A percentile compares a stretch with the other conserved stretches of the same genome.
Conservation (phyloP, 1,140 invertebrate species). For the Brachionus rubens region DNA sequence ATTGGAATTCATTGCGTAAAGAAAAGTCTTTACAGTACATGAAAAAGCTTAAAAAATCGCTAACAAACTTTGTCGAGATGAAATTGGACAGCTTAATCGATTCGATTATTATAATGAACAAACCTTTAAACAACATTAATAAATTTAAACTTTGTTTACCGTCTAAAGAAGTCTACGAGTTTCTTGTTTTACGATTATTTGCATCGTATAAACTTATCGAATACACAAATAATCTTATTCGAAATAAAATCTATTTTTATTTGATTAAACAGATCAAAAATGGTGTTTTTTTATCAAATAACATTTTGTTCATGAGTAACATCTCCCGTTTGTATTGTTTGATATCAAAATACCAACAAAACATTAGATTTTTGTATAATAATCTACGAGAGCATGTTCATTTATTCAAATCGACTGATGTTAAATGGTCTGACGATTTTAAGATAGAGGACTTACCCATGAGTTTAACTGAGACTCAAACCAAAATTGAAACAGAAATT, state of each 20-base stretch:
- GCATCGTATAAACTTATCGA: background rate
- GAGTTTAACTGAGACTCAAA: background rate
- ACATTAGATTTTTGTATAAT: conserved; percentile 27
- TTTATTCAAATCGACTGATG: conserved; percentile 2
- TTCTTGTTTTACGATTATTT: background rate
- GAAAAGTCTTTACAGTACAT: conserved; percentile 33
- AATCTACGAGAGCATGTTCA: background rate
- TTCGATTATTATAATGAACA: background rate
- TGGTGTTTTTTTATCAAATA: conserved; percentile 30
- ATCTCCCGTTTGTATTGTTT: background rate
- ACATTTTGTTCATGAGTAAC: conserved; percentile 15
- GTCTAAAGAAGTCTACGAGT: conserved; percentile 41
- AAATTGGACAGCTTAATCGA: conserved; percentile 12
- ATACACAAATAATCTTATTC: background rate
- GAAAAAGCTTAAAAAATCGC: conserved; percentile 26
- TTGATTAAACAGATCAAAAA: conserved; percentile 30
- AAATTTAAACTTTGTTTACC: background rate
- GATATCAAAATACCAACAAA: background rate
- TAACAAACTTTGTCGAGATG: background rate
- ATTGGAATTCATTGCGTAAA: conserved; percentile 43
- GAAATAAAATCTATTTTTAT: conserved; percentile 3
- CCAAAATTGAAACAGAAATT: background rate
- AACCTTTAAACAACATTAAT: background rate
- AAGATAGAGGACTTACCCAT: background rate
- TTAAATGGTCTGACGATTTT: conserved; percentile 11